Conservation (phyloP, 2,113 vertebrate species). For the Oreochromis niloticus region DNA sequence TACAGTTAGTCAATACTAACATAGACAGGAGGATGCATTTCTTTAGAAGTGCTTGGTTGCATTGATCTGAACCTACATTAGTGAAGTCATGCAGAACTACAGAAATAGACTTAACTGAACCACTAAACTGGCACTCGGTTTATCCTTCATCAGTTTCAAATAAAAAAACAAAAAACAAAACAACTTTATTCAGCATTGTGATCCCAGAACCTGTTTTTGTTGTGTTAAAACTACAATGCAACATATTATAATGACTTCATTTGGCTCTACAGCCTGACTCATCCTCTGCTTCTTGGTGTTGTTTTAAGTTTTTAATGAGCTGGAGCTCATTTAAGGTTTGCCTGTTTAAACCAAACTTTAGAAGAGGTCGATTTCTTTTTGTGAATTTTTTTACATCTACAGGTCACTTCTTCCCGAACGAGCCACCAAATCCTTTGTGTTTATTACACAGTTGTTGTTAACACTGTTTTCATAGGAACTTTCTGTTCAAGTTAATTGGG, state of each 20-base stretch:
- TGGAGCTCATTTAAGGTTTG: not conserved
- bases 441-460: not conserved
- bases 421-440: not conserved
- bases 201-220: not conserved
- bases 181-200: not conserved
- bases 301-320: not conserved
- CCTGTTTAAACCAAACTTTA: not conserved
- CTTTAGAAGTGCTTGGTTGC: not conserved
- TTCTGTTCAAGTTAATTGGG: not conserved
- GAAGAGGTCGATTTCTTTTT: not conserved
- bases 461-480: not conserved
- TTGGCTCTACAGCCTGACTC: not conserved
- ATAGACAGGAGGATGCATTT: not conserved
- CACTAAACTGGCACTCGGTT: not conserved
- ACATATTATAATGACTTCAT: not conserved
- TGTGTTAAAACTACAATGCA: not conserved
- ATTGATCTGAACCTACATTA: not conserved
- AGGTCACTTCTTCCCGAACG: not conserved
- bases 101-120: not conserved
- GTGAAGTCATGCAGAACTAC: not conserved
- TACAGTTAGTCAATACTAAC: not conserved
- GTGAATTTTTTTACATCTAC: not conserved
- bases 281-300: not conserved
- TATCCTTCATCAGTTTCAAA: not conserved
- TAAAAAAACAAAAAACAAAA: rapidly evolving